Conservation (phyloP, 2,888 invertebrate species). For the Scaptomyza flava region DNA sequence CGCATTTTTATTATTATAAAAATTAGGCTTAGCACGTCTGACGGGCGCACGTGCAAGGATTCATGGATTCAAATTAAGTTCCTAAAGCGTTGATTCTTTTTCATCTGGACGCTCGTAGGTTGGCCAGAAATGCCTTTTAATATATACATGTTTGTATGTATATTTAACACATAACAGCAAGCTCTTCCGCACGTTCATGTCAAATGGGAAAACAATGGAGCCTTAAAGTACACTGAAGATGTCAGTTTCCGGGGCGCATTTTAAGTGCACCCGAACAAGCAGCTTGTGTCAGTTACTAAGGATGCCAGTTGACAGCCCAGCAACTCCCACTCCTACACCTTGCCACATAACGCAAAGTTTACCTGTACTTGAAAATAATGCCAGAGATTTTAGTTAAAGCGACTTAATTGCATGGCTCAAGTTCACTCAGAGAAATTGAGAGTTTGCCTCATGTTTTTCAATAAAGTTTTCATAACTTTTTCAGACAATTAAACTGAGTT, state of each 20-base stretch:
- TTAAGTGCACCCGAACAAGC: conserved; percentile 51
- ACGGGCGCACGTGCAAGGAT: conserved; percentile 67
- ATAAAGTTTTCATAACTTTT: too few species aligned
- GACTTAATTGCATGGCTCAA: conserved; percentile 44
- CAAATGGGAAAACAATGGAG: conserved; percentile 64
- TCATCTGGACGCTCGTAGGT: background rate
- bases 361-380: conserved; percentile 34
- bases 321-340: background rate
- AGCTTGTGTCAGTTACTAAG: conserved; percentile 57
- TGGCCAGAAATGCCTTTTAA: conserved; percentile 27
- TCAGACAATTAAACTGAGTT: too few species aligned
- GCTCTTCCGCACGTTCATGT: conserved; percentile 82
- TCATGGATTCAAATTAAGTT: conserved; percentile 46
- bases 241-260: conserved; percentile 59
- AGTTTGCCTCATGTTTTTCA: background rate
- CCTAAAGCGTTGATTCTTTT: conserved; percentile 15
- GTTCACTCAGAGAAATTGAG: conserved; percentile 30
- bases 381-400: conserved; percentile 46
- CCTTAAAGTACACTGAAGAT: conserved; percentile 20
- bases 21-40: conserved; percentile 73
- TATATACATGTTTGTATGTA: conserved; percentile 1
- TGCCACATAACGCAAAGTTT: conserved; percentile 2
- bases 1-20: conserved; percentile 76
- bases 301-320: conserved; percentile 26
- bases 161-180: conserved; percentile 51